These are phyloP conservation scores for Chamaea fasciata DNA, from an alignment of 2,113 vertebrate genomes.

Conservation along the genomic window DNA sequence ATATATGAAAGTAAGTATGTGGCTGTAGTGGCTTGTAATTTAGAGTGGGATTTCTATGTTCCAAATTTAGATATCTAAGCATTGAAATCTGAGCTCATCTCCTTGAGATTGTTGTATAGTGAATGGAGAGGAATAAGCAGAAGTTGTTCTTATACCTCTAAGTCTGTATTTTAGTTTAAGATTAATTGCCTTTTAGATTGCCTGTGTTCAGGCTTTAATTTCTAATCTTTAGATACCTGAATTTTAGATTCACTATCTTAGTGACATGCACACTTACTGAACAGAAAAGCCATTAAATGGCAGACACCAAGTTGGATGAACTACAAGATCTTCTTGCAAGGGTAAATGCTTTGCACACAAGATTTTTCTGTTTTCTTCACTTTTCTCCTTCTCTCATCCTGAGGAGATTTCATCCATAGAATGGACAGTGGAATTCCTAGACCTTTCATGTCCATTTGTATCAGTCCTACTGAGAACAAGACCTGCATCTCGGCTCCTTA, in stretches of 20 bases:
- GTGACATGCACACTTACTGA: neutral
- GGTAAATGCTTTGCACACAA: rapidly evolving
- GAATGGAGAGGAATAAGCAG: neutral
- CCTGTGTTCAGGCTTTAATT: neutral
- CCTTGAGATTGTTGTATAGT: neutral
- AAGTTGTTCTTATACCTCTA: neutral
- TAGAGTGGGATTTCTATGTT: neutral
- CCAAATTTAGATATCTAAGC: neutral
- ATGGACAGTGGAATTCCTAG: neutral
- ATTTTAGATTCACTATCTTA: neutral
- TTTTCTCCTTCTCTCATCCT: neutral
- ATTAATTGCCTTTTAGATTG: neutral
- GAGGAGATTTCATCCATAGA: neutral
- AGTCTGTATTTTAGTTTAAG: neutral
- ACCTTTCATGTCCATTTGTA: neutral
- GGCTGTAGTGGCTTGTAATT: neutral
- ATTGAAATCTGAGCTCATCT: neutral
- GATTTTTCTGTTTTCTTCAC: neutral
- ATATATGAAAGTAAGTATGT: neutral
- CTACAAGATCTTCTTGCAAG: neutral
- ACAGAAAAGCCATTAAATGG: neutral
- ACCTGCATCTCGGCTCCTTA: neutral
- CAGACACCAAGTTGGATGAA: neutral
- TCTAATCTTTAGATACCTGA: neutral
- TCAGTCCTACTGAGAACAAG: neutral